These are phyloP conservation scores for Chironomus tentans DNA, from an alignment of 2,888 invertebrate genomes.

Conservation along the genomic window DNA sequence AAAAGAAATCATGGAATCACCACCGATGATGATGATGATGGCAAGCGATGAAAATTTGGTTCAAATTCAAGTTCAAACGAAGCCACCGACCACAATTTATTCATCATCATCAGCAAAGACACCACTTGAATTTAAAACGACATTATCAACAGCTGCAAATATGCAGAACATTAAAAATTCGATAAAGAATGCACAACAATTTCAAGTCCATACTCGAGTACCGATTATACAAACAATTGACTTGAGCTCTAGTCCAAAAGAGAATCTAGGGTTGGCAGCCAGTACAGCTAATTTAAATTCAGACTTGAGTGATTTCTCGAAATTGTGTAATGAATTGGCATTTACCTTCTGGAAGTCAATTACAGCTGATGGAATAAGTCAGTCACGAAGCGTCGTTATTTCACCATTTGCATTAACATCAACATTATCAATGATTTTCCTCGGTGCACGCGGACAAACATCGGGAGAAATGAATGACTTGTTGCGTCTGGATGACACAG, in stretches of 20 bases:
- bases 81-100: neutral
- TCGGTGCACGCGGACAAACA: slow-evolving; percentile 77
- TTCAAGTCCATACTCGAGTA: neutral
- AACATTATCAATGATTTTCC: slow-evolving; percentile 80
- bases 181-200: neutral
- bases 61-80: slow-evolving; percentile 20
- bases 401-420: slow-evolving; percentile 81
- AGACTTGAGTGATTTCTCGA: slow-evolving; percentile 67
- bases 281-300: slow-evolving; percentile 61
- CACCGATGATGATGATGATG: neutral
- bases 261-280: slow-evolving; percentile 64
- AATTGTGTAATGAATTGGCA: slow-evolving; percentile 75
- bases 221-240: neutral
- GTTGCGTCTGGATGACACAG: slow-evolving; percentile 74
- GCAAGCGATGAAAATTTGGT: slow-evolving; percentile 17
- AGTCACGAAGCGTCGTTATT: slow-evolving; percentile 65
- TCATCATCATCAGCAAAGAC: neutral
- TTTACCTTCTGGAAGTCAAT: slow-evolving; percentile 74
- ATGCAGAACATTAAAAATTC: neutral
- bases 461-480: slow-evolving; percentile 87
- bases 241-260: slow-evolving; percentile 43
- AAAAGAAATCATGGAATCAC: neutral
- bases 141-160: neutral
- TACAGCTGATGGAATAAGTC: slow-evolving; percentile 57
- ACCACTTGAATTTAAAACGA: neutral